Percentiles rank a stretch among this genome's conserved stretches.
These are phyloP conservation scores for Dione juno DNA, from an alignment of 2,888 invertebrate genomes.

Conservation along the genomic window DNA sequence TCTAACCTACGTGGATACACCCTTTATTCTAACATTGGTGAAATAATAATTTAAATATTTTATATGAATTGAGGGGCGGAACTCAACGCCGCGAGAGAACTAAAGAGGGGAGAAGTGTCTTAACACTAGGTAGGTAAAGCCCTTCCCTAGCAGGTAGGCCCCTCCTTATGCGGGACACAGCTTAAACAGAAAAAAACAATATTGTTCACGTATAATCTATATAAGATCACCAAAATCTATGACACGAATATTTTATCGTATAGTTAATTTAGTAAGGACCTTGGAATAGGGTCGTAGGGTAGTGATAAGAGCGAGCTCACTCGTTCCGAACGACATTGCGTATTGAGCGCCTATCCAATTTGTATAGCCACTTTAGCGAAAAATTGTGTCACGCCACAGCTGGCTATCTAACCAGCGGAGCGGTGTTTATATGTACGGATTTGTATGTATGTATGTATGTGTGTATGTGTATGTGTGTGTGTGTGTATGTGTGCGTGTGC, in stretches of 20 bases:
- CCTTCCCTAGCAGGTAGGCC: too few relatives aligned
- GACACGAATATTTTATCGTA: conserved; percentile 4
- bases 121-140: too few relatives aligned
- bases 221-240: background rate
- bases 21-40: too few relatives aligned
- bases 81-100: too few relatives aligned
- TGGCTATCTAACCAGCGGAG: conserved; percentile 60
- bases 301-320: conserved; percentile 26
- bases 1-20: too few relatives aligned
- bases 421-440: conserved; percentile 32
- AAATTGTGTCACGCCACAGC: conserved; percentile 80
- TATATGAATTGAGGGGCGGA: too few relatives aligned
- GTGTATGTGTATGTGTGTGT: background rate
- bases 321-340: conserved; percentile 56
- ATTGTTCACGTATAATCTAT: background rate
- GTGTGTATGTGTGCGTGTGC: conserved; percentile 4
- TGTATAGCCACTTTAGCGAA: conserved; percentile 76
- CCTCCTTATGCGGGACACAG: too few relatives aligned
- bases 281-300: conserved; percentile 43
- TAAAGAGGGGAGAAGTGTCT: too few relatives aligned
- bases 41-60: too few relatives aligned
- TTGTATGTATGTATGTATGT: conserved; percentile 7
- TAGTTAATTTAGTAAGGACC: conserved; percentile 30
- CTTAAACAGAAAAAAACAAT: too few relatives aligned
- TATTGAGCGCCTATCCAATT: conserved; percentile 76